Conservation (phyloP, 2,888 invertebrate species). For the Callimorpha dominula region DNA sequence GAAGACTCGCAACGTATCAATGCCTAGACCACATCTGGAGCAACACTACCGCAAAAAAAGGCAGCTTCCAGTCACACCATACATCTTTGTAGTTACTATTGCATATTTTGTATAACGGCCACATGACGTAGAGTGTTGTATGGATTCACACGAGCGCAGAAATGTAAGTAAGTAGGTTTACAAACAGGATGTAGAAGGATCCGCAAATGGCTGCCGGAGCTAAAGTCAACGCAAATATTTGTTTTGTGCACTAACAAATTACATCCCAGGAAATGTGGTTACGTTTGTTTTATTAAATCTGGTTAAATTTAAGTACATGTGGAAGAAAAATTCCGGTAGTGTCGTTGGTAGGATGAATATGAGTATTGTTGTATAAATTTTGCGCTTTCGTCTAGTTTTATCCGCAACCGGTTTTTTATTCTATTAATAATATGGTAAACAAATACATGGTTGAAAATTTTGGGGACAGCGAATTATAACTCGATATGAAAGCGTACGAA, state of each 20-base stretch:
- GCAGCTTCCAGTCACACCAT: constrained; percentile 13
- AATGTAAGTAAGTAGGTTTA: constrained; percentile 63
- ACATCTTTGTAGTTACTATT: constrained; percentile 38
- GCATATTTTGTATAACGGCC: constrained; percentile 48
- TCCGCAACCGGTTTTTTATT: neutral
- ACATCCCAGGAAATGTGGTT: constrained; percentile 51
- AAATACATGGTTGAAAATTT: neutral
- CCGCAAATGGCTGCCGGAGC: constrained; percentile 60
- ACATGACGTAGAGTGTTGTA: constrained; percentile 50
- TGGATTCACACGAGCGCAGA: constrained; percentile 55
- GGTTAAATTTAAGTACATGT: constrained; percentile 32
- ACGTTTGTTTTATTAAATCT: constrained; percentile 54
- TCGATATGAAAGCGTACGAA: no score
- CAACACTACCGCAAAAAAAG: constrained; percentile 17
- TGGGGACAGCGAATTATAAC: no score
- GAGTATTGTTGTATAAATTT: neutral
- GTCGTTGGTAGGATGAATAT: neutral
- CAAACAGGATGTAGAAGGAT: constrained; percentile 57
- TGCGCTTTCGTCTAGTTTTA: neutral
- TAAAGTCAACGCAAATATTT: constrained; percentile 59
- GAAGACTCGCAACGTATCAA: neutral
- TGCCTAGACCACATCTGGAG: constrained; percentile 14
- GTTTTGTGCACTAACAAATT: constrained; percentile 61
- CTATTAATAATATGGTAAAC: neutral
- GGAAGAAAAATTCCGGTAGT: constrained; percentile 1